Evolutionary conservation across 2,797 vertebrate species (phyloP).

Genomic region (Lates japonicus): DNA sequence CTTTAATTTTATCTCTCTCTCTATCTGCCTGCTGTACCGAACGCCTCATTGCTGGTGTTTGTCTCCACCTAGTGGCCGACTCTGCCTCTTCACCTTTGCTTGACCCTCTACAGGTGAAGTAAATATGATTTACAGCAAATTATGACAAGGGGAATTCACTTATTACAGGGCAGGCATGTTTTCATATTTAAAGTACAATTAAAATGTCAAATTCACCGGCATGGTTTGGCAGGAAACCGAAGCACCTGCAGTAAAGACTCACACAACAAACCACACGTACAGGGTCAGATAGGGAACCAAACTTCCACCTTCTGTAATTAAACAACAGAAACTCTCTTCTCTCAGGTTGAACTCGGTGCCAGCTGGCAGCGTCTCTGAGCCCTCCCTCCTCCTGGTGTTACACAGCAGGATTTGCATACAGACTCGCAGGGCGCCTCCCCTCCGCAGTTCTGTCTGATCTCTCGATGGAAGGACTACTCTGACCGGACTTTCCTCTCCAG

Average conservation of each 20-base stretch:
- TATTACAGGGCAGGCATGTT: no score
- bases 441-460: background rate
- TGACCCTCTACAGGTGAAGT: background rate
- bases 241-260: background rate
- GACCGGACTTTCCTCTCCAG: conserved; percentile 58
- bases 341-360: background rate
- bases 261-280: background rate
- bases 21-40: no score
- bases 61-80: conserved; percentile 27
- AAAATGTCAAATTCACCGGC: no score
- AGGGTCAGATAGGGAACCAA: background rate
- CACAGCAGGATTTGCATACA: no score
- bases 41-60: background rate
- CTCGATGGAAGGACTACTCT: conserved; percentile 1
- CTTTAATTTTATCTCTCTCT: no score
- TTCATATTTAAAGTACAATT: background rate
- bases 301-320: no score
- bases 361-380: background rate
- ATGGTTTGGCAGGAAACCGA: background rate
- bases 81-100: background rate
- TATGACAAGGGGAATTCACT: no score
- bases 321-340: background rate
- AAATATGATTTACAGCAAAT: background rate
- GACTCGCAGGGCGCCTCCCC: conserved; percentile 18
- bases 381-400: conserved; percentile 38